Evolutionary conservation across 2,888 invertebrate species (phyloP).

Genomic region (Orthosia gracilis): DNA sequence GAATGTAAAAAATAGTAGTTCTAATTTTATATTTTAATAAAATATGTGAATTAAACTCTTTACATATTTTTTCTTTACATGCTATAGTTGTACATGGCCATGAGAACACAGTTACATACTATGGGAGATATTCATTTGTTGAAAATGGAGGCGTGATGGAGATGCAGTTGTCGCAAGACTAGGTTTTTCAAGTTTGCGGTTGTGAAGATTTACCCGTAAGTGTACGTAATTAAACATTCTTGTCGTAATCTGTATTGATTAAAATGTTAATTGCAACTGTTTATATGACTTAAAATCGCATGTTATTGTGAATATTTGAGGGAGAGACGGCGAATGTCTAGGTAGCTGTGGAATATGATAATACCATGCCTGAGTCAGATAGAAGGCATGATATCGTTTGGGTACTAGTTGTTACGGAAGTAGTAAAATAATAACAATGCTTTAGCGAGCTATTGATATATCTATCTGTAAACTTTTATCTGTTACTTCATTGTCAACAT

Average conservation of each 20-base stretch:
- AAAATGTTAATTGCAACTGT: constrained; percentile 69
- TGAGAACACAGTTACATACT: constrained; percentile 74
- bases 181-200: constrained; percentile 86
- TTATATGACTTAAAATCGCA: constrained; percentile 65
- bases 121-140: constrained; percentile 87
- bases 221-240: constrained; percentile 71
- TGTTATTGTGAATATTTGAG: constrained; percentile 84
- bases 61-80: constrained; percentile 59
- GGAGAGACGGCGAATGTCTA: constrained; percentile 87
- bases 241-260: constrained; percentile 79
- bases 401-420: constrained; percentile 36
- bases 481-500: constrained; percentile 70
- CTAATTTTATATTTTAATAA: neutral
- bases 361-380: constrained; percentile 78
- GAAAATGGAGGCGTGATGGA: constrained; percentile 90
- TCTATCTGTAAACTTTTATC: constrained; percentile 56
- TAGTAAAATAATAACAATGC: constrained; percentile 51
- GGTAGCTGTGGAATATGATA: constrained; percentile 78
- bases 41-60: constrained; percentile 21
- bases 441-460: constrained; percentile 53
- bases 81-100: constrained; percentile 68
- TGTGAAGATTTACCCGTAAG: constrained; percentile 82
- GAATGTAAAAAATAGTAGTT: constrained; percentile 5
- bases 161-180: constrained; percentile 84
- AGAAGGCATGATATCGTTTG: constrained; percentile 50